These are phyloP conservation scores for Epistrophe grossulariae DNA, from an alignment of 2,888 invertebrate species.

Conservation along the genomic window DNA sequence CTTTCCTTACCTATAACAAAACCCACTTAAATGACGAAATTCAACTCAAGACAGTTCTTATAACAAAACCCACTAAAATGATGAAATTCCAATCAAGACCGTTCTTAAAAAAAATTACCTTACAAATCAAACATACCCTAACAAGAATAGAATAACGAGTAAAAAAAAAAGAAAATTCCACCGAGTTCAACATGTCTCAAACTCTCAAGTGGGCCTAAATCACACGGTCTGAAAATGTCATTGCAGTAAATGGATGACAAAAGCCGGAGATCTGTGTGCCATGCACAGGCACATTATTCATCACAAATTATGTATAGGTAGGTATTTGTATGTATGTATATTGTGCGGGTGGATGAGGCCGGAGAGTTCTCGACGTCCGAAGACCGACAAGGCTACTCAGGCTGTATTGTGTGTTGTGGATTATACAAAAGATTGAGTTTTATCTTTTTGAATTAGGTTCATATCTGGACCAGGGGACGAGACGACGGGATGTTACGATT, in stretches of 20 bases:
- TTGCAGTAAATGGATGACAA: conserved; percentile 62
- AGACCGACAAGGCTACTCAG: too few species aligned
- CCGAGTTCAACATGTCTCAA: background rate
- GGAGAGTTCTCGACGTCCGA: background rate
- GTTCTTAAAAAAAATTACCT: background rate
- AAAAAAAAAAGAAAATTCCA: background rate
- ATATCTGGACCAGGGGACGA: conserved; percentile 24
- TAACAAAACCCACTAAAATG: too few species aligned
- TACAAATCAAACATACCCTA: conserved; percentile 5
- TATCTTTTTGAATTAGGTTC: conserved; percentile 38
- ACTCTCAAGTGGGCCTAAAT: conserved; percentile 62
- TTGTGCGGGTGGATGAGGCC: conserved; percentile 35
- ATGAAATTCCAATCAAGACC: too few species aligned
- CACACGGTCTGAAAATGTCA: conserved; percentile 59
- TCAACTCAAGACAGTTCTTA: background rate
- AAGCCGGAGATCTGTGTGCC: conserved; percentile 25
- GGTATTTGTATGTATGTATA: background rate
- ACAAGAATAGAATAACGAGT: background rate
- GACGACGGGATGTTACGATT: background rate
- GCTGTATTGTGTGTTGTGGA: conserved; percentile 10
- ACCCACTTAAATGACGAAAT: too few species aligned
- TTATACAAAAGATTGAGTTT: conserved; percentile 57
- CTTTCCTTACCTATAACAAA: too few species aligned
- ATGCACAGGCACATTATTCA: conserved; percentile 45
- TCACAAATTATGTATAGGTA: background rate